These are phyloP conservation scores for Pan paniscus DNA, from an alignment of 2,113 vertebrate species.

Conservation along the genomic window DNA sequence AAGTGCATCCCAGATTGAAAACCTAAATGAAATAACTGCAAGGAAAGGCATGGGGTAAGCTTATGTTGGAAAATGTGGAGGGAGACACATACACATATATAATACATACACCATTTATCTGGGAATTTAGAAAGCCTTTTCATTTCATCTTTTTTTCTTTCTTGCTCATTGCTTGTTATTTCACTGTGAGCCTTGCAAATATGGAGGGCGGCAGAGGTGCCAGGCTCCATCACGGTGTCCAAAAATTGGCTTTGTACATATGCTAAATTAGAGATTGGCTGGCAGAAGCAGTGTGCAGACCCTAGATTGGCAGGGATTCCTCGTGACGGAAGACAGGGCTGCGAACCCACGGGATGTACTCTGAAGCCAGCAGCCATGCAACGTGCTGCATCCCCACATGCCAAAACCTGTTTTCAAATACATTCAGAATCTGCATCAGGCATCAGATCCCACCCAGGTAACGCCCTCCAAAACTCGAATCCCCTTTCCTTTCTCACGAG, in stretches of 20 bases:
- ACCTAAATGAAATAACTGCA: constrained; percentile 76
- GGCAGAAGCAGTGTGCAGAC: constrained; percentile 86
- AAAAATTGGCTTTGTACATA: constrained; percentile 89
- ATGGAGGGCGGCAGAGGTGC: constrained; percentile 83
- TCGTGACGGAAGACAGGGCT: constrained; percentile 84
- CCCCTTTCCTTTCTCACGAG: constrained; percentile 7
- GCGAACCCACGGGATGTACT: constrained; percentile 81
- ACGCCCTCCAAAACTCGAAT: background rate
- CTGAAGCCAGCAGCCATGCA: constrained; percentile 78
- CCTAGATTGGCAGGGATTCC: constrained; percentile 85
- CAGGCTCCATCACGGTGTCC: constrained; percentile 84
- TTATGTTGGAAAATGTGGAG: constrained; percentile 81
- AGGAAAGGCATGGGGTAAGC: constrained; percentile 70
- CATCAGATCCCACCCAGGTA: constrained; percentile 46
- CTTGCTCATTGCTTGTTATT: constrained; percentile 79
- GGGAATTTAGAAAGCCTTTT: constrained; percentile 60
- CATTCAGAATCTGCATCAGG: constrained; percentile 72
- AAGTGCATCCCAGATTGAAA: constrained; percentile 81
- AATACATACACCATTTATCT: constrained; percentile 22
- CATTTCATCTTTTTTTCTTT: constrained; percentile 78
- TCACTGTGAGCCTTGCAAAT: constrained; percentile 82
- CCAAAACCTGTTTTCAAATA: constrained; percentile 78
- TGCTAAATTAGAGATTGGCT: constrained; percentile 89
- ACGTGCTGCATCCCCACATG: constrained; percentile 75
- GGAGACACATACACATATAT: constrained; percentile 59